These are phyloP conservation scores for Pelodiscus sinensis DNA, from an alignment of 2,113 vertebrate genomes.

Conservation along the genomic window DNA sequence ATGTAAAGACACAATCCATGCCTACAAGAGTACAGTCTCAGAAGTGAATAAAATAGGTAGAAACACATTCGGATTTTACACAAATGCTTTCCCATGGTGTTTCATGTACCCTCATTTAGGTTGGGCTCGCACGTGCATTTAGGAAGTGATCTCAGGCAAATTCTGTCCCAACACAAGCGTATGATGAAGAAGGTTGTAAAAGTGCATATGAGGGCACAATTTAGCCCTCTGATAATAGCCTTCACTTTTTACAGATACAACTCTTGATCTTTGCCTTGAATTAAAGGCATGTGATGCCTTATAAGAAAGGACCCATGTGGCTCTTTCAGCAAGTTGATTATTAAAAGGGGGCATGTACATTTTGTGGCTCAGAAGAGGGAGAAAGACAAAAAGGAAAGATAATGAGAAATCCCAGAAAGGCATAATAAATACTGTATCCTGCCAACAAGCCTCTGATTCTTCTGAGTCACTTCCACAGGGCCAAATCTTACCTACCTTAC, in stretches of 20 bases:
- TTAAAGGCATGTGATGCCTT: not conserved
- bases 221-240: not conserved
- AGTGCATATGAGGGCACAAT: not conserved
- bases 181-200: not conserved
- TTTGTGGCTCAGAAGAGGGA: not conserved
- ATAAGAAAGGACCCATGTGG: not conserved
- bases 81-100: not conserved
- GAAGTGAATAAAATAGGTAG: not conserved
- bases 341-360: not conserved
- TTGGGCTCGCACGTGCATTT: not conserved
- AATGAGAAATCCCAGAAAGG: not conserved
- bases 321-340: not conserved
- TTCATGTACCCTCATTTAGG: not conserved
- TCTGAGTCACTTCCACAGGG: not conserved
- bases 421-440: not conserved
- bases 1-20: not conserved
- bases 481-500: not conserved
- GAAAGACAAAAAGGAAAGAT: not conserved
- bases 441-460: not conserved
- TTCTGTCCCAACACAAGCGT: not conserved
- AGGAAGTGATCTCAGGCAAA: not conserved
- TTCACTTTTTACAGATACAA: not conserved
- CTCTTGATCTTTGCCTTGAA: no score
- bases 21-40: not conserved
- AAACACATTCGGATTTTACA: not conserved